phyloP scores from a whole-genome alignment of 2,888 invertebrate species.

The Aromia moschata region DNA sequence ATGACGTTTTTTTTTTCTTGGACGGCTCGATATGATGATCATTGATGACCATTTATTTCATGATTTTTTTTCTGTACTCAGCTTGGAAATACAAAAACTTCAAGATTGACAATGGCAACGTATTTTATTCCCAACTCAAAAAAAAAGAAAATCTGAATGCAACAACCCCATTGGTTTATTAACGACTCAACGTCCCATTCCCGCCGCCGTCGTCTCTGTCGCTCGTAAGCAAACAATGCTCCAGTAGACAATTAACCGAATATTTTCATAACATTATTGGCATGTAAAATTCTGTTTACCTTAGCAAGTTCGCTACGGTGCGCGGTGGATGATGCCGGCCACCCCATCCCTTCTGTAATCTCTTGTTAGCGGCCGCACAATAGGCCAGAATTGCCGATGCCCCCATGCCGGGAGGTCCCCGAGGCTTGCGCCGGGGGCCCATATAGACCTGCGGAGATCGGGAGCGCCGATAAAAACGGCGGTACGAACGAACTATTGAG shows the following conservation, averaged over 20 bases:
- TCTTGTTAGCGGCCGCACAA: conserved; percentile 44
- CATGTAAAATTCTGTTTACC: conserved; percentile 40
- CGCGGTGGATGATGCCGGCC: conserved; percentile 31
- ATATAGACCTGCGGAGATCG: conserved; percentile 26
- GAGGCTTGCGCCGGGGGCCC: conserved; percentile 26
- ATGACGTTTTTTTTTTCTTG: neutral
- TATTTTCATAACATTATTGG: conserved; percentile 41
- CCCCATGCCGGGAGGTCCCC: conserved; percentile 31
- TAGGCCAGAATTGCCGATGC: conserved; percentile 42
- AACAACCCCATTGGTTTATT: too few species aligned
- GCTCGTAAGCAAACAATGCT: conserved; percentile 1
- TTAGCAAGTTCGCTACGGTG: conserved; percentile 37
- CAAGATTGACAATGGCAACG: too few species aligned
- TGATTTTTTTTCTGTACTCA: too few species aligned
- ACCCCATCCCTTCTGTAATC: conserved; percentile 40
- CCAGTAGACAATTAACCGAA: conserved; percentile 22
- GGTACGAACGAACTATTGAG: too few species aligned
- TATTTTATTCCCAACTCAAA: too few species aligned
- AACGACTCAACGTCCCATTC: neutral
- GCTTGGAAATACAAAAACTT: too few species aligned
- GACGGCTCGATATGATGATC: too few species aligned
- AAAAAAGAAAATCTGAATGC: too few species aligned
- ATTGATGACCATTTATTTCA: too few species aligned
- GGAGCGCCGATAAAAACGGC: conserved; percentile 28
- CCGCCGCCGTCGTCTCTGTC: neutral